Evolutionary conservation across 2,888 invertebrate species (phyloP).

Genomic region (Mythimna loreyi): DNA sequence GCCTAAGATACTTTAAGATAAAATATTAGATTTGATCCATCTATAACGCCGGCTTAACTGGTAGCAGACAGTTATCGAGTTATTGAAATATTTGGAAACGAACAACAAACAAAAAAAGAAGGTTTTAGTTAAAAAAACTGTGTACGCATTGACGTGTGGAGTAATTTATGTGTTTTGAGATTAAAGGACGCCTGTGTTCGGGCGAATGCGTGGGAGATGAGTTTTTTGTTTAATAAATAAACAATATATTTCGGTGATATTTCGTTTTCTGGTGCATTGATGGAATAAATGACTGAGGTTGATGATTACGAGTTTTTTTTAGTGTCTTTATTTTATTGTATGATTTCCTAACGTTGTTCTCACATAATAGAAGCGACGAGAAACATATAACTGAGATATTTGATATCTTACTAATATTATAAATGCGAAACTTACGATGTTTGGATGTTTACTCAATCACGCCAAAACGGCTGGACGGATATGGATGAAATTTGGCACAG

Average conservation of each 20-base stretch:
- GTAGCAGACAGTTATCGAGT: slow-evolving; percentile 64
- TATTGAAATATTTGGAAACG: slow-evolving; percentile 65
- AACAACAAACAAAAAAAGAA: slow-evolving; percentile 41
- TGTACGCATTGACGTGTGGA: slow-evolving; percentile 59
- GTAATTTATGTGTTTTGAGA: slow-evolving; percentile 57
- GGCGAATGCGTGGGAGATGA: slow-evolving; percentile 41
- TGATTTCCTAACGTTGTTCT: not conserved
- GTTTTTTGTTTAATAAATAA: slow-evolving; percentile 37
- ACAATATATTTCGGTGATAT: slow-evolving; percentile 41
- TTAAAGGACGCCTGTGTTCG: slow-evolving; percentile 39
- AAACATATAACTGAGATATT: no score
- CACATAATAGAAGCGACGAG: no score
- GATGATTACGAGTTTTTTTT: slow-evolving; percentile 14
- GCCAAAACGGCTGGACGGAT: no score
- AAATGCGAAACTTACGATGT: no score
- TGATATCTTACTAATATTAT: no score
- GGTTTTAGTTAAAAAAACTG: slow-evolving; percentile 58
- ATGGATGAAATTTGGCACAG: no score
- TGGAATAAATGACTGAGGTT: slow-evolving; percentile 11
- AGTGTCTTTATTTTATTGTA: not conserved
- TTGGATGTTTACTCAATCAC: no score
- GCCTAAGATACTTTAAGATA: slow-evolving; percentile 63
- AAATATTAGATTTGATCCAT: slow-evolving; percentile 63
- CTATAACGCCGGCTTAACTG: slow-evolving; percentile 57
- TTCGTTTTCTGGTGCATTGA: slow-evolving; percentile 27